These are phyloP conservation scores for Neria commutata DNA, from an alignment of 2,888 invertebrate genomes.

Conservation along the genomic window DNA sequence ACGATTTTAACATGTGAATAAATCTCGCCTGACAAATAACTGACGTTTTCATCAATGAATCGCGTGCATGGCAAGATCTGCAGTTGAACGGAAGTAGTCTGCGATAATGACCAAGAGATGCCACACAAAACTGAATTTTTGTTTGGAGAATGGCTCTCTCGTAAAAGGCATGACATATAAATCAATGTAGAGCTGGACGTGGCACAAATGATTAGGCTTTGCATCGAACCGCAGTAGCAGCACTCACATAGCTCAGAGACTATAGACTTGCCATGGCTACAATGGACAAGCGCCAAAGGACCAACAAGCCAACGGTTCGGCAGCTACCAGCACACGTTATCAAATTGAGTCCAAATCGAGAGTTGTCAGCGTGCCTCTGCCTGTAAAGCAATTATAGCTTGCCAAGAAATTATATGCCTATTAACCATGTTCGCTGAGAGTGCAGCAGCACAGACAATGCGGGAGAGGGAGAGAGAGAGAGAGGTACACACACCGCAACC, in stretches of 20 bases:
- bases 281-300: no score
- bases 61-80: background rate
- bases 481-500: background rate
- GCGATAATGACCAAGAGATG: background rate
- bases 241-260: no score
- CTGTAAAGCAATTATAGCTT: background rate
- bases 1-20: background rate
- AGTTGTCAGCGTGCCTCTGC: background rate
- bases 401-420: slow-evolving; percentile 2
- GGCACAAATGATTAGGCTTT: no score
- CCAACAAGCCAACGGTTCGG: background rate
- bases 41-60: background rate
- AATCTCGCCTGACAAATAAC: background rate
- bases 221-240: no score
- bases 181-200: no score
- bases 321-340: background rate
- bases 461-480: background rate
- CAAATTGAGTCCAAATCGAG: background rate
- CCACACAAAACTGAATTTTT: no score
- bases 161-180: no score
- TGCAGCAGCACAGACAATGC: background rate
- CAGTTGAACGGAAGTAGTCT: background rate
- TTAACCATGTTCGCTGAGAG: background rate
- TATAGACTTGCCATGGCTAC: no score
- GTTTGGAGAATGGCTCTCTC: no score